A percentile compares a stretch with the other conserved stretches of the same genome.
These are phyloP conservation scores for Danio aesculapii DNA, from an alignment of 2,797 vertebrate species.

Conservation along the genomic window DNA sequence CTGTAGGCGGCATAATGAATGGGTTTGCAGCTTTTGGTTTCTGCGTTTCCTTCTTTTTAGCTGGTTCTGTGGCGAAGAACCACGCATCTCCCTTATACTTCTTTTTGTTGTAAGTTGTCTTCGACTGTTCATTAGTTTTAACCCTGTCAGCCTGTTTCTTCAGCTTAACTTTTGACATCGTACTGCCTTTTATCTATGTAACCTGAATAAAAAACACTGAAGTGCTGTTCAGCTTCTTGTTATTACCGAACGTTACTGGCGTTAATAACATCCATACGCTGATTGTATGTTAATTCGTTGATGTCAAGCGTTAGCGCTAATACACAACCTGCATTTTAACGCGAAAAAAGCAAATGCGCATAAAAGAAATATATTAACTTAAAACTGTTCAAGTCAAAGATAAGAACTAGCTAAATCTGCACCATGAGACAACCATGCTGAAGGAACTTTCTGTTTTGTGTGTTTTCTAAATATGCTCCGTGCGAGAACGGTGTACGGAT, in stretches of 20 bases:
- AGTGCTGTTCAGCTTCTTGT: background rate
- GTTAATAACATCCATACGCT: background rate
- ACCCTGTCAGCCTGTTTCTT: background rate
- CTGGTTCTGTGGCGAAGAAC: background rate
- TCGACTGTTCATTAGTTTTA: background rate
- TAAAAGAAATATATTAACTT: background rate
- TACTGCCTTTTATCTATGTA: background rate
- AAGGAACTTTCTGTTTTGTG: slow-evolving; percentile 2
- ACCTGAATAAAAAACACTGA: background rate
- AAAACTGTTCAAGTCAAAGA: background rate
- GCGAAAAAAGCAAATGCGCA: background rate
- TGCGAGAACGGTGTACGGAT: background rate
- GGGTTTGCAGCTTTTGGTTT: slow-evolving; percentile 22
- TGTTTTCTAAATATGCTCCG: slow-evolving; percentile 28
- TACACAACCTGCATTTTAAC: background rate
- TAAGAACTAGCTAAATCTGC: background rate
- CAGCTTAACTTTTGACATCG: slow-evolving; percentile 40
- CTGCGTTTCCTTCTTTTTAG: background rate
- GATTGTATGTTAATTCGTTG: background rate
- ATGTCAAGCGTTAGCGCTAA: background rate
- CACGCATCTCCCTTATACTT: slow-evolving; percentile 1
- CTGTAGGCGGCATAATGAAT: background rate
- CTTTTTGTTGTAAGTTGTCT: background rate
- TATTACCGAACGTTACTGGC: background rate
- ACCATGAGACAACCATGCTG: slow-evolving; percentile 44